Evolutionary conservation across 2,888 invertebrate genomes (phyloP).

Genomic region (Drosophila parthenogenetica): DNA sequence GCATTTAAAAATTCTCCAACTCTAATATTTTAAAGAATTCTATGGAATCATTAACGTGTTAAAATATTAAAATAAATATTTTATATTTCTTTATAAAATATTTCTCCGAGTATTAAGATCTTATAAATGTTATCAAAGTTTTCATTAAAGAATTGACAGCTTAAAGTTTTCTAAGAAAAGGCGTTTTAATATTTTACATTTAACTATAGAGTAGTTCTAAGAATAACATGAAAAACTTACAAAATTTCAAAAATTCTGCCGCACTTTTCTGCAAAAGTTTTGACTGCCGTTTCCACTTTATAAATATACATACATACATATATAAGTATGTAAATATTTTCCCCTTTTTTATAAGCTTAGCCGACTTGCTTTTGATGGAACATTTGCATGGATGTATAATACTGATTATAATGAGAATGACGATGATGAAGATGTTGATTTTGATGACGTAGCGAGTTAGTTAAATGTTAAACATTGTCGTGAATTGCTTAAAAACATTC

Average conservation of each 20-base stretch:
- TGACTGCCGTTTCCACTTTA: constrained; percentile 32
- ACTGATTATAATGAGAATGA: constrained; percentile 4
- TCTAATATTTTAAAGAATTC: too few relatives aligned
- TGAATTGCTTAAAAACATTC: constrained; percentile 13
- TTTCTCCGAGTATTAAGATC: too few relatives aligned
- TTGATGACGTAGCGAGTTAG: constrained; percentile 9
- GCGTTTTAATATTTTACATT: constrained; percentile 12
- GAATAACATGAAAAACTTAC: constrained; percentile 28
- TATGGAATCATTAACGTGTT: too few relatives aligned
- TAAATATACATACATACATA: neutral
- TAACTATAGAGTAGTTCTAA: constrained; percentile 13
- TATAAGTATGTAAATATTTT: neutral
- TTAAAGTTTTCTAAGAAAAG: neutral
- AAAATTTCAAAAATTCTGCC: constrained; percentile 26
- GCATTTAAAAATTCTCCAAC: too few relatives aligned
- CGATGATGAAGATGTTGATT: constrained; percentile 4
- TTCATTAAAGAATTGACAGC: neutral
- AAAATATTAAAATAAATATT: too few relatives aligned
- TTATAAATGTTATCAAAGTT: too few relatives aligned
- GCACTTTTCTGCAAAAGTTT: constrained; percentile 39
- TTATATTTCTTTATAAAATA: too few relatives aligned
- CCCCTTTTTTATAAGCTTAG: neutral
- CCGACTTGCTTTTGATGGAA: constrained; percentile 20
- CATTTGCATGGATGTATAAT: constrained; percentile 39
- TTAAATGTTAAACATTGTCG: constrained; percentile 6